phyloP scores from a whole-genome alignment of 2,797 vertebrate genomes.

The Uromys caudimaculatus region DNA sequence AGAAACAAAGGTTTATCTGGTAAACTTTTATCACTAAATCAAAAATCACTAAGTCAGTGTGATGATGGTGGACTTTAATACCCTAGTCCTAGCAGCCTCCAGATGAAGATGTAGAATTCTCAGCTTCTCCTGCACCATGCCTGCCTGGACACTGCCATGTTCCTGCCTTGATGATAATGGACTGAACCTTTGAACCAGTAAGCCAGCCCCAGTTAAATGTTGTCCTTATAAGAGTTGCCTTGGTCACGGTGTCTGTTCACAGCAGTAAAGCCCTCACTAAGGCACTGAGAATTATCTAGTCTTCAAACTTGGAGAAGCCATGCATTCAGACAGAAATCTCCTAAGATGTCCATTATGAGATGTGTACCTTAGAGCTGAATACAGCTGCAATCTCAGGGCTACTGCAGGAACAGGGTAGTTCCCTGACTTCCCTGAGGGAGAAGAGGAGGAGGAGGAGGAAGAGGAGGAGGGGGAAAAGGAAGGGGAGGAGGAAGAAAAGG shows the following conservation, averaged over 20 bases:
- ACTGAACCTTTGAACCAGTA: too few relatives aligned
- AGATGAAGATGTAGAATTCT: too few relatives aligned
- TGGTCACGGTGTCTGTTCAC: too few relatives aligned
- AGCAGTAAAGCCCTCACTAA: too few relatives aligned
- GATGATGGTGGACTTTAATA: too few relatives aligned
- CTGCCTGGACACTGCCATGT: too few relatives aligned
- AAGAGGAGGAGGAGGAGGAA: not conserved
- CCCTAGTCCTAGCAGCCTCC: too few relatives aligned
- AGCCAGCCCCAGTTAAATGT: too few relatives aligned
- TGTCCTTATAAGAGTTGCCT: too few relatives aligned
- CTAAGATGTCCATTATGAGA: not conserved
- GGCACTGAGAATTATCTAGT: not conserved
- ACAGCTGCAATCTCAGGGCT: not conserved
- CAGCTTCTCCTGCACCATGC: too few relatives aligned
- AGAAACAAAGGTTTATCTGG: not conserved
- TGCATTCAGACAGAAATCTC: not conserved
- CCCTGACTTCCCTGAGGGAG: not conserved
- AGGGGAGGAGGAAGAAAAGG: too few relatives aligned
- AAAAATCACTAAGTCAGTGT: not conserved
- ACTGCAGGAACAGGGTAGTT: not conserved
- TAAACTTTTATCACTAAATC: not conserved
- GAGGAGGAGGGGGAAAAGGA: not conserved
- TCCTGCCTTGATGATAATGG: too few relatives aligned
- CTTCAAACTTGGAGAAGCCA: not conserved
- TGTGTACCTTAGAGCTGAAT: not conserved